Conservation (phyloP, 2,888 invertebrate genomes). For the Philonicus albiceps region DNA sequence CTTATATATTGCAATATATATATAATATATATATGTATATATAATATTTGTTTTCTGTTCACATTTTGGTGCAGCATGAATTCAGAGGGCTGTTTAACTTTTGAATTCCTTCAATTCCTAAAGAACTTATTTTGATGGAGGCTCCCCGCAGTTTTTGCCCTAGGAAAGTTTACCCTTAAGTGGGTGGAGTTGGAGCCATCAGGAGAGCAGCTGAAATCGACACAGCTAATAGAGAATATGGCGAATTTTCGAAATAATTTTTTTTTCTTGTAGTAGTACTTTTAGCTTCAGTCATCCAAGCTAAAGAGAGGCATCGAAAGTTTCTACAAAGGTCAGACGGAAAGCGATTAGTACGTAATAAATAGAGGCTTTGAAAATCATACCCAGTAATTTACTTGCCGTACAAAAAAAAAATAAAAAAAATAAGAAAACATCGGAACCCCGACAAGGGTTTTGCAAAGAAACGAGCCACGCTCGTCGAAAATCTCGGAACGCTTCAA, state of each 20-base stretch:
- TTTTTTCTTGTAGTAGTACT: neutral
- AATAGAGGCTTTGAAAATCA: neutral
- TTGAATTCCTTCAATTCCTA: neutral
- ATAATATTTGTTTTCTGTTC: neutral
- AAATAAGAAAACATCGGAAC: neutral
- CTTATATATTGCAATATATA: neutral
- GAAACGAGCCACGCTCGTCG: neutral
- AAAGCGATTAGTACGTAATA: neutral
- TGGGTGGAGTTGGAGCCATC: neutral
- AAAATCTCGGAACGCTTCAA: neutral
- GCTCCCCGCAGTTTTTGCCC: neutral
- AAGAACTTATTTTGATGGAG: conserved; percentile 7
- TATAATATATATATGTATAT: neutral
- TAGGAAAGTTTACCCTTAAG: neutral
- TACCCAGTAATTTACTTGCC: neutral
- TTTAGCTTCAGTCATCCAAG: neutral
- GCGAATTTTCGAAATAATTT: neutral
- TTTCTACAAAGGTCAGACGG: neutral
- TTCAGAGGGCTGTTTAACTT: conserved; percentile 19
- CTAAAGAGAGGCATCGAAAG: neutral
- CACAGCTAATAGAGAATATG: neutral
- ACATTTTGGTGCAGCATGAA: neutral
- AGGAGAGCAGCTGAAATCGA: neutral
- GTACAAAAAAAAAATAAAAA: neutral
- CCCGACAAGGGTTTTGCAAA: neutral